Evolutionary conservation across 2,888 invertebrate genomes (phyloP).

Genomic region (Enoplolaimus lenunculus): DNA sequence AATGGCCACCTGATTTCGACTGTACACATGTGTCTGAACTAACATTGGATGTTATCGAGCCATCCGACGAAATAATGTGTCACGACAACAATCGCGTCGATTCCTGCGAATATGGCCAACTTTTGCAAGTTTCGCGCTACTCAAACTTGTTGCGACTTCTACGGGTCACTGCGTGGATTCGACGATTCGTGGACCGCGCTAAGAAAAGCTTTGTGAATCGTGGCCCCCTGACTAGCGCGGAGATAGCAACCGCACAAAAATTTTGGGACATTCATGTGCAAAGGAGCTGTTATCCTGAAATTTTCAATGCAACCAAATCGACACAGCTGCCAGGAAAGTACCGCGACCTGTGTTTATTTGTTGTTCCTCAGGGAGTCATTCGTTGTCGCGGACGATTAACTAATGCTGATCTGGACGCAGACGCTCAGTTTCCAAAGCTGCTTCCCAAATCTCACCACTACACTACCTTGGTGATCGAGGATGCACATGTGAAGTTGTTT

Average conservation of each 20-base stretch:
- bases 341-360: background rate
- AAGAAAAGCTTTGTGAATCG: background rate
- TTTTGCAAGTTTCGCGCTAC: background rate
- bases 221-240: background rate
- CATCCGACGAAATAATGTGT: constrained; percentile 8
- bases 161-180: constrained; percentile 2
- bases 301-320: background rate
- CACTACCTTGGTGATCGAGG: background rate
- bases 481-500: constrained; percentile 1
- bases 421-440: constrained; percentile 13
- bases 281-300: background rate
- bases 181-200: background rate
- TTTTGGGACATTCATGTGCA: background rate
- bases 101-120: background rate
- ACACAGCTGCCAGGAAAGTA: background rate
- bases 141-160: background rate
- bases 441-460: constrained; percentile 6
- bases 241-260: background rate
- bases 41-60: background rate
- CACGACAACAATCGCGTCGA: background rate
- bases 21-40: background rate
- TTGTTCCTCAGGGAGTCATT: constrained; percentile 5
- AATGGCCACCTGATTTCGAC: background rate
- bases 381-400: constrained; percentile 17
- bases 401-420: constrained; percentile 12